Percentiles rank a stretch among this genome's conserved stretches.
Evolutionary conservation across 2,888 invertebrate species (phyloP).

Genomic region (Micoletzkya japonica): DNA sequence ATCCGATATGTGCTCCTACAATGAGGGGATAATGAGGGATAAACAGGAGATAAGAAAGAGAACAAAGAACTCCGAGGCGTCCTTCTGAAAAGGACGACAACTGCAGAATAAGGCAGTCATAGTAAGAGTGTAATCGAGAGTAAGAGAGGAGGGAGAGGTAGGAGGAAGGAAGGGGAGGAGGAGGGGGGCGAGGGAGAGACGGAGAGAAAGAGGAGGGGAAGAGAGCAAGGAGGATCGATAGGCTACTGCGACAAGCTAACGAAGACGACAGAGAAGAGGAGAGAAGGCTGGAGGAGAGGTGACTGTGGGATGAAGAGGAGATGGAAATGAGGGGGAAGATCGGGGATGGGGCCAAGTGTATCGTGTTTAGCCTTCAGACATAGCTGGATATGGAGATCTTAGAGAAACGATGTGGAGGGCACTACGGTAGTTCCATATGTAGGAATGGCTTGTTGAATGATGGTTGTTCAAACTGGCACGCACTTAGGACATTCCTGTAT

Average conservation of each 20-base stretch:
- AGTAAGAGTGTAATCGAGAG: background rate
- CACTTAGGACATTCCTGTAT: too few species aligned
- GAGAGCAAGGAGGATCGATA: slow-evolving; percentile 3
- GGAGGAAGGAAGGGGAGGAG: slow-evolving; percentile 12
- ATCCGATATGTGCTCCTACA: slow-evolving; percentile 8
- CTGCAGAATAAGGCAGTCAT: background rate
- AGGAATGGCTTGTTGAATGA: too few species aligned
- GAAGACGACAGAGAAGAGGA: slow-evolving; percentile 6
- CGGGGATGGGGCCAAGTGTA: too few species aligned
- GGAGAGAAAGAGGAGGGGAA: slow-evolving; percentile 15
- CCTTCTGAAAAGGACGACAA: background rate
- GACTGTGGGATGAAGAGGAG: slow-evolving; percentile 30
- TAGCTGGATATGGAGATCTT: too few species aligned
- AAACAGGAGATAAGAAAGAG: slow-evolving; percentile 12
- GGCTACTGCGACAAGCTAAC: background rate
- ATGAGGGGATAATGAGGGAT: slow-evolving; percentile 5
- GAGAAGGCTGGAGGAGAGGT: slow-evolving; percentile 19
- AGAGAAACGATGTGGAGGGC: too few species aligned
- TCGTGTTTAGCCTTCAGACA: too few species aligned
- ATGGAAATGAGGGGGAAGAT: slow-evolving; percentile 20
- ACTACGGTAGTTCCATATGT: too few species aligned
- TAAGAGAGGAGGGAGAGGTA: slow-evolving; percentile 9
- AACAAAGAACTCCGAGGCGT: background rate
- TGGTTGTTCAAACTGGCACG: too few species aligned
- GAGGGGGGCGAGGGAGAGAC: background rate